Evolutionary conservation across 2,888 invertebrate genomes (phyloP).

Genomic region (Ferrisia virgata): DNA sequence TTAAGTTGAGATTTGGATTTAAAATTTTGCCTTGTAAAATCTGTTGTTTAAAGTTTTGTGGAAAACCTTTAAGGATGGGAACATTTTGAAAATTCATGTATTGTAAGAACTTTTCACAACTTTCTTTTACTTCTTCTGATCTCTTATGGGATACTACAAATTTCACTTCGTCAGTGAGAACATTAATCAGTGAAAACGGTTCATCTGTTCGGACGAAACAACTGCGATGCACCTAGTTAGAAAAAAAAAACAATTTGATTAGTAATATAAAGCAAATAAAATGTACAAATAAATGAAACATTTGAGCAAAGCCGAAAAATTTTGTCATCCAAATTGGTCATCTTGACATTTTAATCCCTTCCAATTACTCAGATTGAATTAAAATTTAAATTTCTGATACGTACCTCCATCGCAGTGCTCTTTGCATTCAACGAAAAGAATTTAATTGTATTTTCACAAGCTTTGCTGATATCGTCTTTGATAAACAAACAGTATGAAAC

Average conservation of each 20-base stretch:
- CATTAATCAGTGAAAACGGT: background rate
- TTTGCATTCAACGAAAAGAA: background rate
- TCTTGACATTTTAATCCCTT: too few species aligned
- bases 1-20: too few species aligned
- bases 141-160: too few species aligned
- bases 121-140: too few species aligned
- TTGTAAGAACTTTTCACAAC: background rate
- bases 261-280: too few species aligned
- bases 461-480: background rate
- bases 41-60: background rate
- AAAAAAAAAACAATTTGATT: background rate
- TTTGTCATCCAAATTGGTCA: too few species aligned
- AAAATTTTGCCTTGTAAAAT: background rate
- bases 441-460: background rate
- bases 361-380: background rate
- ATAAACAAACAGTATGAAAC: background rate
- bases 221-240: conserved; percentile 4
- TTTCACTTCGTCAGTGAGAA: background rate
- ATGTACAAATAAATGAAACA: too few species aligned
- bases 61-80: background rate
- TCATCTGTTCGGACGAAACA: background rate
- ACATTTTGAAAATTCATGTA: background rate
- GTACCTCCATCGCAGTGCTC: background rate
- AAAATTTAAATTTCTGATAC: background rate
- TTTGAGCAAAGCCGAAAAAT: too few species aligned